phyloP scores from a whole-genome alignment of 1,140 invertebrate species.

The Drosophila punjabiensis region DNA sequence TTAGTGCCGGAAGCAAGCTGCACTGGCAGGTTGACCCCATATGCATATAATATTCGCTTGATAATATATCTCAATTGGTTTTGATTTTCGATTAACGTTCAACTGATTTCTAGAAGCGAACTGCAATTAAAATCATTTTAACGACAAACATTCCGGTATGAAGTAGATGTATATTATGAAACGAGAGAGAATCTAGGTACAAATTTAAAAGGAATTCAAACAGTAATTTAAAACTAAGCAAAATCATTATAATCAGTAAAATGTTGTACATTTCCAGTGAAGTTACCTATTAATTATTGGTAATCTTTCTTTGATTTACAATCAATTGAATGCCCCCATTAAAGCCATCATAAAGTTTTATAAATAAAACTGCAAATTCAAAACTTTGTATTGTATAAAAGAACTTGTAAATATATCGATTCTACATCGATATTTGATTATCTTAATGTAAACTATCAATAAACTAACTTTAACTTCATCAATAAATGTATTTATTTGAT shows the following conservation, averaged over 20 bases:
- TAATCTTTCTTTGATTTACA: neutral
- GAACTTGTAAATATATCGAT: neutral
- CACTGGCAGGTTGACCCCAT: constrained; percentile 10
- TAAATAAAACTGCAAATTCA: neutral
- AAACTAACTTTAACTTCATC: too few relatives aligned
- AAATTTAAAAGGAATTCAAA: neutral
- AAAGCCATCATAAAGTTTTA: neutral
- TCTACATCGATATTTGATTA: too few relatives aligned
- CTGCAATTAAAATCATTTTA: constrained; percentile 4
- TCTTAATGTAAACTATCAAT: too few relatives aligned
- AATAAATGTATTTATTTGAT: too few relatives aligned
- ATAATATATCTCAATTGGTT: constrained; percentile 42
- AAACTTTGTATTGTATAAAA: neutral
- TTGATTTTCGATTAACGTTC: constrained; percentile 14
- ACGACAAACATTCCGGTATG: neutral
- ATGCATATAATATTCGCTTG: constrained; percentile 11
- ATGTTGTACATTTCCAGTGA: neutral
- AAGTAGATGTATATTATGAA: neutral
- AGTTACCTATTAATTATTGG: neutral
- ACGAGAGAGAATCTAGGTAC: neutral
- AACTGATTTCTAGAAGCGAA: neutral
- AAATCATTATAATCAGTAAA: neutral
- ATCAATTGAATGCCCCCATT: neutral
- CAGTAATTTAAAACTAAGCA: neutral
- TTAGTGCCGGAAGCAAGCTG: constrained; percentile 4